Percentiles rank a stretch among this genome's conserved stretches.
Evolutionary conservation across 2,888 invertebrate genomes (phyloP).

Genomic region (Diabrotica balteata): DNA sequence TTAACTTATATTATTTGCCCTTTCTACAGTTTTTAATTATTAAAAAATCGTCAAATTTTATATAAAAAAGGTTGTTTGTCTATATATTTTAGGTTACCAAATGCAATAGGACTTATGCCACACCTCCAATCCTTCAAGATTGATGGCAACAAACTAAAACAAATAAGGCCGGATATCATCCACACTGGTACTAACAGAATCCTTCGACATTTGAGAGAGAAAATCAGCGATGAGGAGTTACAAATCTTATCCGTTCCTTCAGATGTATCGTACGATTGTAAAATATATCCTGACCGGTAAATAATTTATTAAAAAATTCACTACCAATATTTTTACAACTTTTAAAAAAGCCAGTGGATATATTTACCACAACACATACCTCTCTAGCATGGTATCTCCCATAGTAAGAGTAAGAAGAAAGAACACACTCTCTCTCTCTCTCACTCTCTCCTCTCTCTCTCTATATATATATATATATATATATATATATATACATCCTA

Average conservation of each 20-base stretch:
- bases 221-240: conserved; percentile 55
- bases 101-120: conserved; percentile 71
- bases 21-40: too few species aligned
- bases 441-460: too few species aligned
- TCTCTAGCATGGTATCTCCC: too few species aligned
- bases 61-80: not conserved
- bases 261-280: conserved; percentile 37
- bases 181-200: conserved; percentile 84
- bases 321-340: too few species aligned
- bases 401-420: too few species aligned
- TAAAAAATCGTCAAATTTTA: conserved; percentile 3
- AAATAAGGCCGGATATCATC: conserved; percentile 82
- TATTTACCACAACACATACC: too few species aligned
- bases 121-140: conserved; percentile 83
- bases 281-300: conserved; percentile 49
- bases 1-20: too few species aligned
- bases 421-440: too few species aligned
- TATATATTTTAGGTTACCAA: conserved; percentile 66
- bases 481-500: too few species aligned
- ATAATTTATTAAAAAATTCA: not conserved
- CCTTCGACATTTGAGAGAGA: conserved; percentile 78
- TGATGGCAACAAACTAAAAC: conserved; percentile 86
- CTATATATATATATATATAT: too few species aligned
- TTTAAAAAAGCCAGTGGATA: too few species aligned
- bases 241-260: conserved; percentile 27